Evolutionary conservation across 2,888 invertebrate genomes (phyloP).

Genomic region (Pandemis heparana): DNA sequence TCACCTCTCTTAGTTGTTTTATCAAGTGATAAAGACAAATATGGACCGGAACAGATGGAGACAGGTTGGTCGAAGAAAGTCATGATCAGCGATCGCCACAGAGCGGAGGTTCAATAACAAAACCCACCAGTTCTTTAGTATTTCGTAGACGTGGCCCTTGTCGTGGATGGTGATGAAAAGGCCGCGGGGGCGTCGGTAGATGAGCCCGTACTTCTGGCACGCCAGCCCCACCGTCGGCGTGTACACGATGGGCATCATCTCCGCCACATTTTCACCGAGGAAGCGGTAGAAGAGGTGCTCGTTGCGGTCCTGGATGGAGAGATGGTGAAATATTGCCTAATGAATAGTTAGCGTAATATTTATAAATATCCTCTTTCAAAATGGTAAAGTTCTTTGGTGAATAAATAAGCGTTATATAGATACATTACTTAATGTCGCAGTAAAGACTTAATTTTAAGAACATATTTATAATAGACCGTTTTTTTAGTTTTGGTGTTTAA

Average conservation of each 20-base stretch:
- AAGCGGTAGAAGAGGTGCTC: conserved; percentile 98
- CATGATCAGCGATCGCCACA: not conserved
- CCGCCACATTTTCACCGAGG: conserved; percentile 93
- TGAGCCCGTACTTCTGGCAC: conserved; percentile 98
- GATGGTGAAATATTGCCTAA: not conserved
- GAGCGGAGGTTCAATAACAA: not conserved
- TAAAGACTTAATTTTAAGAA: no score
- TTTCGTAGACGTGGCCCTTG: conserved; percentile 97
- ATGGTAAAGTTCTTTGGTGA: no score
- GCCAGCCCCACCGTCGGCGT: conserved; percentile 99
- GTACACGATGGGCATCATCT: conserved; percentile 99
- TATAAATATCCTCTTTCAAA: no score
- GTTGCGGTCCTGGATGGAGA: conserved; percentile 92
- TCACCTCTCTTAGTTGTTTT: no score
- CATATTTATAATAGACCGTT: no score
- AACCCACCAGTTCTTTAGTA: conserved; percentile 96
- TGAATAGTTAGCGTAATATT: not conserved
- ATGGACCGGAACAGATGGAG: no score
- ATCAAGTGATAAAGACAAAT: no score
- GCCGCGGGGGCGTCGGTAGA: conserved; percentile 96
- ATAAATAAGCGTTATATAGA: no score
- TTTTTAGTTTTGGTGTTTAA: no score
- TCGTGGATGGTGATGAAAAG: conserved; percentile 98
- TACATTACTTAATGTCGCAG: no score
- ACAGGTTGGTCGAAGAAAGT: no score